Conservation (phyloP, 2,888 invertebrate species). For the Clistopyga incitator region DNA sequence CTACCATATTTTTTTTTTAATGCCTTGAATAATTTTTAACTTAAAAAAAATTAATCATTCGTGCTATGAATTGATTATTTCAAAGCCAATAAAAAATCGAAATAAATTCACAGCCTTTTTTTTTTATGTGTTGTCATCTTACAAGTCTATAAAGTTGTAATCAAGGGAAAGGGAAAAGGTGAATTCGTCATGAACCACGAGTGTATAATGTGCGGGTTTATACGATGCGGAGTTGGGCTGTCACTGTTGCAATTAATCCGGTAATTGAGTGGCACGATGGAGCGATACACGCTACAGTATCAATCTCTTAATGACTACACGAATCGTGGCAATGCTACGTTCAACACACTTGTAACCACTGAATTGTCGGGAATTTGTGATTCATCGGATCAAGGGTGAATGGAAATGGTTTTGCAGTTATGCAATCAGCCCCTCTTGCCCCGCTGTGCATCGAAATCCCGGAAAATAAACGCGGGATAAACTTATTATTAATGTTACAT, state of each 20-base stretch:
- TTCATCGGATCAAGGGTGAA: slow-evolving; percentile 28
- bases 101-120: too few species aligned
- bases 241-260: slow-evolving; percentile 37
- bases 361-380: slow-evolving; percentile 47
- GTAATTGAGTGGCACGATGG: slow-evolving; percentile 38
- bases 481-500: not conserved
- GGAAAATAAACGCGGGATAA: not conserved
- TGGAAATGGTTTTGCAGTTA: slow-evolving; percentile 9
- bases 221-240: not conserved
- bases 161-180: not conserved
- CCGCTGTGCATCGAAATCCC: not conserved
- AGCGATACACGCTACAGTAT: slow-evolving; percentile 30
- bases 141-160: too few species aligned
- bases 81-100: too few species aligned
- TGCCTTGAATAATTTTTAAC: too few species aligned
- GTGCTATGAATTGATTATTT: too few species aligned
- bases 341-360: not conserved
- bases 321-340: not conserved
- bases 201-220: slow-evolving; percentile 12
- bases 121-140: too few species aligned
- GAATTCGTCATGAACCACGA: slow-evolving; percentile 30
- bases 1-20: too few species aligned
- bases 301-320: slow-evolving; percentile 44
- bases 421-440: slow-evolving; percentile 4
- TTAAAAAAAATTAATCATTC: too few species aligned